Evolutionary conservation across 1,140 invertebrate genomes (phyloP), one percentile per base, ranked within the genome.

Genomic region (Saccostrea cuccullata): DNA sequence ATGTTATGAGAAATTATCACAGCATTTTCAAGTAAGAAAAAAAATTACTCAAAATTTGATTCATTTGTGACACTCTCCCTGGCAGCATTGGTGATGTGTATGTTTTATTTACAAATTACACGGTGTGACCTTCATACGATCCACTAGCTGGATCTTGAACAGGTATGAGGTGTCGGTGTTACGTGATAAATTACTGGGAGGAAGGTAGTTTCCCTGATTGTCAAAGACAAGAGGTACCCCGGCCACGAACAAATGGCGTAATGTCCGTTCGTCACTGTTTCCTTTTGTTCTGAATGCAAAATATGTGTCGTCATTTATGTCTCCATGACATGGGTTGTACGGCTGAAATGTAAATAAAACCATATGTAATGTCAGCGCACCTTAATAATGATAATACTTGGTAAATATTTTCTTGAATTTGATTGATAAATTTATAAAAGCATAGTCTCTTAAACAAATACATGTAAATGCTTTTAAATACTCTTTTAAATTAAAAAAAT

Each of bases 201-300:
- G 36, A 6, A 88, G 8, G 64, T 56, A 88, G 30, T 64, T 85
- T 60, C 87, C 87, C n/a, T 86, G 30, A 11, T 30, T 82, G 17
- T 86, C 67, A 47, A 88, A 88, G 30, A 55, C 84, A 1, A 88
- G 55, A 17, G 87, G 55, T 84, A 2, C 6, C 84, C 73, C 1
- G 47, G 64, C 30, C 36, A n/a, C 13, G 87, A 82, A 55, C 26
- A 2, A 60, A 85, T 82, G 8, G 73, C 70, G 13, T 17, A 86
- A 8, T 70, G 84, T 30, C 64, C 84, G 47, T 36, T n/a, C 30
- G 8, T 82, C 70, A n/a, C 36, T 60, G 20, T 73, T 60, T 13
- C 55, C 55, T 82, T 56, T 73, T 0, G 87, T 83, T 20, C 20
- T 8, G 36, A 88, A 85, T 13, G 8, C n/a, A 64, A 88, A 88